These are phyloP conservation scores for Bombus superbus DNA, from an alignment of 1,140 invertebrate genomes.

Conservation along the genomic window DNA sequence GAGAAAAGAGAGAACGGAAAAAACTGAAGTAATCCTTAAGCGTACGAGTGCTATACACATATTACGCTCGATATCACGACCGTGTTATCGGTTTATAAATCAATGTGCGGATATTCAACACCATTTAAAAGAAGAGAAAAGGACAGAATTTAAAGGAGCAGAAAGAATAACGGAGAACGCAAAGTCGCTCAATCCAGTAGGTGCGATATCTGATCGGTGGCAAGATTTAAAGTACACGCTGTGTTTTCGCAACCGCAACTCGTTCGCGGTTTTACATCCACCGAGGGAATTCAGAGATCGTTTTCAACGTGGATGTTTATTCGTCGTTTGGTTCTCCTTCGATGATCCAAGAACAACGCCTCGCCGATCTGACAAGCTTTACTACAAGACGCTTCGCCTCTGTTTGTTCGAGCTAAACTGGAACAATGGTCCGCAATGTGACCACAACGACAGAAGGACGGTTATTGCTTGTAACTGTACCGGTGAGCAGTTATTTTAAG, in stretches of 20 bases:
- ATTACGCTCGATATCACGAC: no score
- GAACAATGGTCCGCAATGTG: not conserved
- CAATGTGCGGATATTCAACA: not conserved
- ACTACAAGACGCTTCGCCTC: constrained; percentile 9
- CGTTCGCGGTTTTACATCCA: constrained; percentile 45
- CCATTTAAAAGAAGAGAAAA: not conserved
- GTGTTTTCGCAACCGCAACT: constrained; percentile 42
- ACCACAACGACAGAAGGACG: not conserved
- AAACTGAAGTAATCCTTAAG: not conserved
- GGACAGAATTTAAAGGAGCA: not conserved
- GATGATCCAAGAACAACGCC: constrained; percentile 35
- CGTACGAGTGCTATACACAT: no score
- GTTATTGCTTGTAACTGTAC: not conserved
- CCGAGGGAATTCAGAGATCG: constrained; percentile 40
- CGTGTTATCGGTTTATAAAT: not conserved
- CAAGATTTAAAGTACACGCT: constrained; percentile 38
- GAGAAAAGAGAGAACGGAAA: not conserved
- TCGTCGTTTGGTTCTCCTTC: constrained; percentile 52
- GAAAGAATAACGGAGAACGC: not conserved
- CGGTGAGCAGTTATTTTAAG: not conserved
- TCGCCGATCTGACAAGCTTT: constrained; percentile 7
- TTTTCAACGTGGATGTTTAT: constrained; percentile 38
- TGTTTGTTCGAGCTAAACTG: constrained; percentile 15
- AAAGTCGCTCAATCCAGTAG: constrained; percentile 19
- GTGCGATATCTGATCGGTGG: constrained; percentile 42